Conservation (phyloP, 2,888 invertebrate genomes). For the Platerodrilus igneus region DNA sequence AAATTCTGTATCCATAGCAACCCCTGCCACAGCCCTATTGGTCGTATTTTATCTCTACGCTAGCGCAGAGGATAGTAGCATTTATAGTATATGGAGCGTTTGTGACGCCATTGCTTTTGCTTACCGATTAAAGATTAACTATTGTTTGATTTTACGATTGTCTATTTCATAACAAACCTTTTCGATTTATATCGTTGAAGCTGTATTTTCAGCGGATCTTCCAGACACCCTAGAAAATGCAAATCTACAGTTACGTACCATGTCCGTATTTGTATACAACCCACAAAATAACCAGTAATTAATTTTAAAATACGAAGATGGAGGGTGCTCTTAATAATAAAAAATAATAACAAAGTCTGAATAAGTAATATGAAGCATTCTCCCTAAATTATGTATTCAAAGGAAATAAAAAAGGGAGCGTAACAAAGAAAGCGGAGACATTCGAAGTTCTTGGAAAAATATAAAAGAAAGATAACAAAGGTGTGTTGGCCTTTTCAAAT, state of each 20-base stretch:
- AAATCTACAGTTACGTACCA: too few relatives aligned
- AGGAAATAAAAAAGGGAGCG: slow-evolving; percentile 25
- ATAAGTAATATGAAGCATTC: slow-evolving; percentile 14
- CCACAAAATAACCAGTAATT: too few relatives aligned
- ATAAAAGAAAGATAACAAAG: slow-evolving; percentile 26
- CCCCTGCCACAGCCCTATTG: slow-evolving; percentile 40
- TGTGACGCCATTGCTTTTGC: slow-evolving; percentile 24
- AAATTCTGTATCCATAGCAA: slow-evolving; percentile 41
- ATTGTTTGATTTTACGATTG: too few relatives aligned
- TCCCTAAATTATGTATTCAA: slow-evolving; percentile 29
- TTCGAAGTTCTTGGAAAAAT: slow-evolving; percentile 30
- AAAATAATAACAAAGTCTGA: slow-evolving; percentile 11
- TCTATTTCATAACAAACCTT: too few relatives aligned
- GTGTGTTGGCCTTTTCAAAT: slow-evolving; percentile 37
- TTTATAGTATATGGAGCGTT: slow-evolving; percentile 15
- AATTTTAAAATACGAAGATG: too few relatives aligned
- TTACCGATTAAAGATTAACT: slow-evolving; percentile 20
- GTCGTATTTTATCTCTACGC: slow-evolving; percentile 29
- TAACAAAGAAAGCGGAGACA: slow-evolving; percentile 29
- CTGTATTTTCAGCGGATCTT: too few relatives aligned
- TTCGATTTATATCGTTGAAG: too few relatives aligned
- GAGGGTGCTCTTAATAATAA: too few relatives aligned
- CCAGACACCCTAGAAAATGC: too few relatives aligned
- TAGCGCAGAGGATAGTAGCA: slow-evolving; percentile 19
- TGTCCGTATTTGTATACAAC: too few relatives aligned